Evolutionary conservation across 2,888 invertebrate species (phyloP).

Genomic region (Eumacrocentrus americanus): DNA sequence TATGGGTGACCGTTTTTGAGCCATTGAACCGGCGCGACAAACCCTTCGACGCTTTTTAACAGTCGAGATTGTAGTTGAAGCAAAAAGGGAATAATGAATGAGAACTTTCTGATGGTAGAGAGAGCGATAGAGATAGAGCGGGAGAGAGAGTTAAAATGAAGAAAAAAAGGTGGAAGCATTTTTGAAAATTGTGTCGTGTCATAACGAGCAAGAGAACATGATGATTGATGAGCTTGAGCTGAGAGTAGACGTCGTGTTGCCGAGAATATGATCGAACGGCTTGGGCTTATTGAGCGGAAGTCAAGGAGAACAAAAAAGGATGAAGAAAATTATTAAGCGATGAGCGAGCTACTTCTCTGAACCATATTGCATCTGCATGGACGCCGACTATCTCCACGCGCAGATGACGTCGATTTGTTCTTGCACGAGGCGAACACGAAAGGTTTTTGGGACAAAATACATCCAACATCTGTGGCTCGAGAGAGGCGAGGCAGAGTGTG

Average conservation of each 20-base stretch:
- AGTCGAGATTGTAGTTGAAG: neutral
- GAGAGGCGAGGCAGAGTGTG: neutral
- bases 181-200: neutral
- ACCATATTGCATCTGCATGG: conserved; percentile 36
- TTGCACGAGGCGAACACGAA: conserved; percentile 15
- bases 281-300: conserved; percentile 40
- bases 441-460: conserved; percentile 28
- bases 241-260: conserved; percentile 10
- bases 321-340: neutral
- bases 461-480: conserved; percentile 36
- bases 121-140: neutral
- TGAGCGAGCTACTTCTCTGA: conserved; percentile 3
- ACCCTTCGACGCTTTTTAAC: conserved; percentile 39
- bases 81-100: too few species aligned
- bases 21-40: conserved; percentile 36
- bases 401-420: conserved; percentile 40
- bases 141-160: neutral
- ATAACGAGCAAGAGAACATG: neutral
- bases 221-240: conserved; percentile 35
- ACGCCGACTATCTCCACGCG: neutral
- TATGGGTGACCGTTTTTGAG: conserved; percentile 54
- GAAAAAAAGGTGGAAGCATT: neutral
- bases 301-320: conserved; percentile 2
- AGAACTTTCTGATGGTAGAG: neutral
- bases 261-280: conserved; percentile 34